Base-by-base conservation (phyloP, 2,797 vertebrate species). In the Peromyscus aztecus region DNA sequence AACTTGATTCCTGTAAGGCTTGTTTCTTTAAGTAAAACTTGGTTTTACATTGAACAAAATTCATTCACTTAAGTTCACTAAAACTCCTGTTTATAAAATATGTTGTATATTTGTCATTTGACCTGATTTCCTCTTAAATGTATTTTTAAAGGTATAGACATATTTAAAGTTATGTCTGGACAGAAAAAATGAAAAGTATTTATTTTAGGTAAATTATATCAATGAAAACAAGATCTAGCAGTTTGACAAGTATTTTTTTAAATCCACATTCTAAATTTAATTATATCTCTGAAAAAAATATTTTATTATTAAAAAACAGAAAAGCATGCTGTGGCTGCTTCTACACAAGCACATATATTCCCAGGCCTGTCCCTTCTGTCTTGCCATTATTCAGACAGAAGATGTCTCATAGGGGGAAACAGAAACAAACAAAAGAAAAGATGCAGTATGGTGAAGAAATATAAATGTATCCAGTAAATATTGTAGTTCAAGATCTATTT, bases 201-300 rank as follows among this genome's bases (percentile, higher is more conserved):
- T 80, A 52, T 84, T 77, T 46, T 57, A 86, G 21, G 59, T 73
- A 80, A 34, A 89, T 5, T 49, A 17, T 73, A 49, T 87, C 40
- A 92, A 16, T 17, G 14, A 75, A 90, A 69, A 14, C 88, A 55
- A 81, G 5, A 75, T 9, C n/a, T 27, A 77, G 46, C 14, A 65
- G 0, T 78, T 78, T 94, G 10, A 90, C 3, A 59, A 94, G 49
- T 52, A 52, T 12, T 52, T 52, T 73, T 96, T 96, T 93, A 88
- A 40, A 81, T 6, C 16, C 43, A 76, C 24, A 61, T 55, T 29
- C 63, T 86, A 95, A 94, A 3, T 6, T 46, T 75, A 65, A 67
- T 69, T 78, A 46, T 9, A 75, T 80, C 90, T 75, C 2, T 29
- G 43, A 4, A 90, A 92, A 65, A 71, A 55, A n/a, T 34, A 49